phyloP scores from a whole-genome alignment of 92 coral and sea anemone genomes.

The Phenganax subtilis region DNA sequence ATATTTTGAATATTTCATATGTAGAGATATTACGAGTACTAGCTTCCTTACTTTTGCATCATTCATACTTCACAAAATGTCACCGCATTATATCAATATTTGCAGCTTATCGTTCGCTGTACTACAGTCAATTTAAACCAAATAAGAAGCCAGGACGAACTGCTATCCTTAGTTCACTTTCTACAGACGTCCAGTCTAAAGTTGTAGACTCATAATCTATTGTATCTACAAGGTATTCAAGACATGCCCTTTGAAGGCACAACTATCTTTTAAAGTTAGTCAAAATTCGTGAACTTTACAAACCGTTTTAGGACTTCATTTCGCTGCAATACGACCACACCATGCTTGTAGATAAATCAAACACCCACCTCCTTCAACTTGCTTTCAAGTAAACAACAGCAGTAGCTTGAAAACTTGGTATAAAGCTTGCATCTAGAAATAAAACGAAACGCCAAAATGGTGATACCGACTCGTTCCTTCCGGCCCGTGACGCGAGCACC shows the following conservation, averaged over 20 bases:
- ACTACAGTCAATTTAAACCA: background rate
- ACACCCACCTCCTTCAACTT: background rate
- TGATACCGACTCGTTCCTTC: slow-evolving; percentile 43
- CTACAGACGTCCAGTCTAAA: background rate
- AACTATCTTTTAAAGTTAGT: slow-evolving; percentile 8
- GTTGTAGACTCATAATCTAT: slow-evolving; percentile 2
- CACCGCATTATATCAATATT: background rate
- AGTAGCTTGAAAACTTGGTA: slow-evolving; percentile 11
- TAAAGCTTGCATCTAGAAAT: slow-evolving; percentile 25
- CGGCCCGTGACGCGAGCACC: slow-evolving; percentile 36
- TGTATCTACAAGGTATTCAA: slow-evolving; percentile 21
- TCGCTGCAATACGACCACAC: background rate
- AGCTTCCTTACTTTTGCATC: slow-evolving; percentile 19
- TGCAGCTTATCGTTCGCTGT: background rate
- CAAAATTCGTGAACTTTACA: background rate
- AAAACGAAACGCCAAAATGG: slow-evolving; percentile 35
- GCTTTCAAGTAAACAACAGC: slow-evolving; percentile 6
- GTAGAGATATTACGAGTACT: slow-evolving; percentile 2
- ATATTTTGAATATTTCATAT: slow-evolving; percentile 29
- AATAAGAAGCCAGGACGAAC: background rate
- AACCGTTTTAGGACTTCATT: slow-evolving; percentile 24
- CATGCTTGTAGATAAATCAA: slow-evolving; percentile 13
- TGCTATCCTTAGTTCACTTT: background rate
- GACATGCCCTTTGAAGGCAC: slow-evolving; percentile 35
- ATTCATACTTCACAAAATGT: slow-evolving; percentile 10